A percentile compares a stretch with the other conserved stretches of the same genome.
phyloP scores from a whole-genome alignment of 1,140 invertebrate species.

The Matsumurasca onukii region DNA sequence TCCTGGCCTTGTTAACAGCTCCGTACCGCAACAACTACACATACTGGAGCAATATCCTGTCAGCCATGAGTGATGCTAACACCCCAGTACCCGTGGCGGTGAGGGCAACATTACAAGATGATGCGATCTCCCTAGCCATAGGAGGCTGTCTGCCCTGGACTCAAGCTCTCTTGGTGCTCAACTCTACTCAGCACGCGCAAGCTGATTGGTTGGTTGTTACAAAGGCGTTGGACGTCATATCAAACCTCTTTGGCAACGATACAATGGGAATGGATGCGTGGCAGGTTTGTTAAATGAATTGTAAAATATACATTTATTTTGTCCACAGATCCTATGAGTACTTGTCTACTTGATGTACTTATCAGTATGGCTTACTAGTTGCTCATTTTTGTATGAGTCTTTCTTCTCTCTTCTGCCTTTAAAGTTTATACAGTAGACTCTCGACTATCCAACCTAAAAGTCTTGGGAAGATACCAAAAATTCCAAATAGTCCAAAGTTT shows the following conservation, averaged over 20 bases:
- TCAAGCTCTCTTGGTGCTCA: not conserved
- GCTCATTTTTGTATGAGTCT: no score
- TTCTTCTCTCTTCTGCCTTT: no score
- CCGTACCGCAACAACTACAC: not conserved
- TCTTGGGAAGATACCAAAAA: no score
- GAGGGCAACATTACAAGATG: not conserved
- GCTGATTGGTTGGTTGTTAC: not conserved
- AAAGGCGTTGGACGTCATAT: not conserved
- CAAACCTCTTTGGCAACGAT: not conserved
- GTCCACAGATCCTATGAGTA: no score
- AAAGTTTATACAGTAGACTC: no score
- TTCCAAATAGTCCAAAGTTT: no score
- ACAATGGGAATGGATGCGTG: not conserved
- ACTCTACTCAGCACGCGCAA: not conserved
- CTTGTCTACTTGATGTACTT: no score
- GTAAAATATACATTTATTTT: no score
- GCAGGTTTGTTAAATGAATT: no score
- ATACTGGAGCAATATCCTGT: not conserved
- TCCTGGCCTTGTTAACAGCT: not conserved
- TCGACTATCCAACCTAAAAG: no score
- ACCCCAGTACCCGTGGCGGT: not conserved
- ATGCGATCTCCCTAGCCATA: not conserved
- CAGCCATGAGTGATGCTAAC: not conserved
- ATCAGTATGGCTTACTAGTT: no score
- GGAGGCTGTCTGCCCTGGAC: not conserved